Evolutionary conservation across 1,140 invertebrate genomes (phyloP).

Genomic region (Drosophila eugracilis): DNA sequence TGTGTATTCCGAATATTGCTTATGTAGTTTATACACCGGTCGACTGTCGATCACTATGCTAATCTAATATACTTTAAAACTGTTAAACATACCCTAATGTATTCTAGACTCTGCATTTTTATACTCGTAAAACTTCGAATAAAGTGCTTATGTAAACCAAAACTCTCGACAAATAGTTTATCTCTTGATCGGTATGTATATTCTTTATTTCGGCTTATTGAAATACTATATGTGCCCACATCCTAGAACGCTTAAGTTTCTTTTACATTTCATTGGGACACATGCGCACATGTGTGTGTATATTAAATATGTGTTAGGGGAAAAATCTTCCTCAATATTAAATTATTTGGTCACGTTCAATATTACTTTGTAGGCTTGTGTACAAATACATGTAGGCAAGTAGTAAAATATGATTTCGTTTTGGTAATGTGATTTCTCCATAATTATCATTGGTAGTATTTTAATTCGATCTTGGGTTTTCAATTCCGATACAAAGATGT

Average conservation of each 20-base stretch:
- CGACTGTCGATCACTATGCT: constrained; percentile 49
- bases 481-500: constrained; percentile 66
- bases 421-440: constrained; percentile 37
- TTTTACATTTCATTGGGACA: constrained; percentile 36
- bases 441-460: constrained; percentile 45
- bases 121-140: constrained; percentile 65
- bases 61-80: constrained; percentile 56
- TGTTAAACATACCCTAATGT: constrained; percentile 66
- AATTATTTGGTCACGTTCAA: constrained; percentile 82
- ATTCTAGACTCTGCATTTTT: constrained; percentile 68
- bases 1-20: constrained; percentile 11
- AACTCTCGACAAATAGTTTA: not conserved
- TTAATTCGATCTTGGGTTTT: constrained; percentile 52
- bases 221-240: constrained; percentile 24
- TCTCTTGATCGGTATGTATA: constrained; percentile 41
- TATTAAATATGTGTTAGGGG: constrained; percentile 59
- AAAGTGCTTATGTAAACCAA: constrained; percentile 74
- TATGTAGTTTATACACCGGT: constrained; percentile 28
- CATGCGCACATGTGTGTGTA: constrained; percentile 41
- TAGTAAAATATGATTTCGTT: constrained; percentile 74
- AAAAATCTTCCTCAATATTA: constrained; percentile 74
- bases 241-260: constrained; percentile 21
- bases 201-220: constrained; percentile 38
- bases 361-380: constrained; percentile 71
- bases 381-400: constrained; percentile 78